Conservation (phyloP, 2,797 vertebrate genomes). For the Hylomyscus alleni region DNA sequence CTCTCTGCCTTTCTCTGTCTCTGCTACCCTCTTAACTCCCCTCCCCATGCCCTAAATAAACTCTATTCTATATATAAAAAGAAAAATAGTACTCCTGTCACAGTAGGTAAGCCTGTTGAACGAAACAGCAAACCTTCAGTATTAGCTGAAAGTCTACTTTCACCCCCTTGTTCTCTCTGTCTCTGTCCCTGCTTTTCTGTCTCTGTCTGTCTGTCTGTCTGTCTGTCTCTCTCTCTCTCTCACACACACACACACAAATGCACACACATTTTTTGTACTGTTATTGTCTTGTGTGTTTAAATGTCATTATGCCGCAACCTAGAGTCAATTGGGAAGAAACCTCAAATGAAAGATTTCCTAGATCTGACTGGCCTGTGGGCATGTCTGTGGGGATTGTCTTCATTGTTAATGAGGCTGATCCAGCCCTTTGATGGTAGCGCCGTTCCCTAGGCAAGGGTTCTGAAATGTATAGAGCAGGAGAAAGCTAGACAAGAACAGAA, state of each 20-base stretch:
- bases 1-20: too few species aligned
- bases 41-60: too few species aligned
- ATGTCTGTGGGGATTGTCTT: not conserved
- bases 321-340: not conserved
- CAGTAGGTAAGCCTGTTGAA: slow-evolving; percentile 57
- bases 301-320: not conserved
- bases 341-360: not conserved
- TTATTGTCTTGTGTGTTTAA: not conserved
- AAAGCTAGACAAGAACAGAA: not conserved
- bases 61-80: too few species aligned
- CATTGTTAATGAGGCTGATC: not conserved
- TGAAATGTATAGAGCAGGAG: not conserved
- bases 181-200: not conserved
- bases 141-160: slow-evolving; percentile 49
- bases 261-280: not conserved
- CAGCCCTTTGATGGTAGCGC: not conserved
- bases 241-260: not conserved
- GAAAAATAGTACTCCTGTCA: slow-evolving; percentile 77
- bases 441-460: not conserved
- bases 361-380: not conserved
- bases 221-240: not conserved
- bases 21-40: too few species aligned
- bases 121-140: slow-evolving; percentile 66
- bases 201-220: not conserved
- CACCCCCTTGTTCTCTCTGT: not conserved